Conservation (phyloP, 2,888 invertebrate species). For the Neria commutata region DNA sequence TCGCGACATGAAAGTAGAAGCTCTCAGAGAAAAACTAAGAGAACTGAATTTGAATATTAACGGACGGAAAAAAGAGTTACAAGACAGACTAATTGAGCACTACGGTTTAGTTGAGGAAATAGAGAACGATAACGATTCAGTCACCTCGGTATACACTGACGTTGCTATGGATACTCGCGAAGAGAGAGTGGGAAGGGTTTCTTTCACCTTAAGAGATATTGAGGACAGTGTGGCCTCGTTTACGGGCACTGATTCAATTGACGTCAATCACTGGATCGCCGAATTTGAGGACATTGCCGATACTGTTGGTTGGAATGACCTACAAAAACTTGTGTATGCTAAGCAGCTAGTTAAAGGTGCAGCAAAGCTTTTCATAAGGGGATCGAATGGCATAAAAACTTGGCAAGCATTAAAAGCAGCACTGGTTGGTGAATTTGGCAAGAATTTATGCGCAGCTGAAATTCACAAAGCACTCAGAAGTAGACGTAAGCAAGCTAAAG, state of each 20-base stretch:
- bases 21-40: not conserved
- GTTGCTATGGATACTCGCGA: not conserved
- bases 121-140: not conserved
- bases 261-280: not conserved
- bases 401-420: too few relatives aligned
- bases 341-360: too few relatives aligned
- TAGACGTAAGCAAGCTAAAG: not conserved
- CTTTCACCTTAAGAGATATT: conserved; percentile 3
- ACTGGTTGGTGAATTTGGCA: too few relatives aligned
- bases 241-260: not conserved
- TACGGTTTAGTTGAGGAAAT: not conserved
- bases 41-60: not conserved
- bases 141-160: not conserved
- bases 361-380: too few relatives aligned
- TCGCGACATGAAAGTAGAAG: too few relatives aligned
- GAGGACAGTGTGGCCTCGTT: conserved; percentile 3
- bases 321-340: too few relatives aligned
- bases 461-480: not conserved
- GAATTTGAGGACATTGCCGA: conserved; percentile 11
- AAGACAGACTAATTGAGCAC: not conserved
- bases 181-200: not conserved
- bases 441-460: too few relatives aligned
- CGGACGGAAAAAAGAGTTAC: not conserved
- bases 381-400: too few relatives aligned
- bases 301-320: too few relatives aligned